Evolutionary conservation across 2,113 vertebrate genomes (phyloP).

Genomic region (Anhinga anhinga): DNA sequence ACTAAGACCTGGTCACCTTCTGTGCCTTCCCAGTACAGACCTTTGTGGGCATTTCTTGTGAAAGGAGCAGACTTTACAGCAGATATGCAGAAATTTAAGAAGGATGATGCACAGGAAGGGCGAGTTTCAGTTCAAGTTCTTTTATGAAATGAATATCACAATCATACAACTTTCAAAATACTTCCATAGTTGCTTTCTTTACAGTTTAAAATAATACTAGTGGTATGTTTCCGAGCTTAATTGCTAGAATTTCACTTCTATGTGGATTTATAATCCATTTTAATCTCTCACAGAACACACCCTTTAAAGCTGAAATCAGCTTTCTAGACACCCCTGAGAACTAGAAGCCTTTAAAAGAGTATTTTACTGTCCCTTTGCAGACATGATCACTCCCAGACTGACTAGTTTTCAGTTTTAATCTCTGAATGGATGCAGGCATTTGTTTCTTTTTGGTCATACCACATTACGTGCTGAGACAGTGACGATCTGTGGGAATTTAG

Average conservation of each 20-base stretch:
- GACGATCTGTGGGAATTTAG: conserved; percentile 17
- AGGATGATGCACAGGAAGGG: background rate
- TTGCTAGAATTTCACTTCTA: background rate
- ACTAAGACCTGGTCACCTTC: background rate
- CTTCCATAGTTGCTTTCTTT: background rate
- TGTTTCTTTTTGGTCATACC: background rate
- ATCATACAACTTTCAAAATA: background rate
- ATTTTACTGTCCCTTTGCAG: conserved; percentile 11
- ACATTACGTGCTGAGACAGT: conserved; percentile 31
- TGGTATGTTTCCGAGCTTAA: background rate
- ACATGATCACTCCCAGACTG: background rate
- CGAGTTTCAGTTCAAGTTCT: background rate
- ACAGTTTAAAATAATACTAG: background rate
- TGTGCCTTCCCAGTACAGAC: background rate
- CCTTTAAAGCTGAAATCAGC: background rate
- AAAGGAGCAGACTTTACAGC: background rate
- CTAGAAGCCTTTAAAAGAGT: background rate
- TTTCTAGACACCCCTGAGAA: background rate
- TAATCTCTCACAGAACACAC: background rate
- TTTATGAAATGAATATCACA: background rate
- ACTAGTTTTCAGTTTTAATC: background rate
- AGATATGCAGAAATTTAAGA: background rate
- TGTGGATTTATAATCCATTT: background rate
- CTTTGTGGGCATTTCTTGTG: background rate
- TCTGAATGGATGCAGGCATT: background rate